Evolutionary conservation across 1,140 invertebrate species (phyloP).

Genomic region (Spodoptera litura): DNA sequence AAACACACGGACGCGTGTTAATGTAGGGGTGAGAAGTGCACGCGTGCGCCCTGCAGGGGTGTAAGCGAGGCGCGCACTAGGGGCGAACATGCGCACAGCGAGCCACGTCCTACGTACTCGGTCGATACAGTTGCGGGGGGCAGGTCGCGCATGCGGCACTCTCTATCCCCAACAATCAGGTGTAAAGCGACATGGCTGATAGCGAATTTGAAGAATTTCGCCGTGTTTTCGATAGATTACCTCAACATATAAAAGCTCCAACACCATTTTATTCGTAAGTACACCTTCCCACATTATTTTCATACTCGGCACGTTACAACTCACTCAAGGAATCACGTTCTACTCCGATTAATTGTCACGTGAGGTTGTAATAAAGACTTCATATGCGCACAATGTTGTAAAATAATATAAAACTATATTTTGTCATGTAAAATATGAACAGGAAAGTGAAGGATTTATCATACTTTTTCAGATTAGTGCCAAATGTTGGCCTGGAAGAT

Average conservation of each 20-base stretch:
- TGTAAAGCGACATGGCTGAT: conserved; percentile 92
- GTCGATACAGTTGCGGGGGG: conserved; percentile 67
- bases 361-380: conserved; percentile 29
- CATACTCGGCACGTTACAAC: neutral
- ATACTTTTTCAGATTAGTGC: conserved; percentile 88
- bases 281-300: conserved; percentile 43
- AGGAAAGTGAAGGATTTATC: neutral
- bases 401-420: neutral
- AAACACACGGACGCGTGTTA: conserved; percentile 47
- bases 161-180: conserved; percentile 68
- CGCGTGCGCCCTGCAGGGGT: conserved; percentile 52
- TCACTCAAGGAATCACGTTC: neutral
- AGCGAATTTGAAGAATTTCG: conserved; percentile 97
- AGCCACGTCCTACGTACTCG: conserved; percentile 44
- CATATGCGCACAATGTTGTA: neutral
- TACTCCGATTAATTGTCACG: conserved; percentile 48
- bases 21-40: conserved; percentile 53
- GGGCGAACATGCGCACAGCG: conserved; percentile 58
- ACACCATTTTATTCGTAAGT: conserved; percentile 91
- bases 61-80: conserved; percentile 57
- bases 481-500: conserved; percentile 92
- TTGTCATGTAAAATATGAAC: neutral
- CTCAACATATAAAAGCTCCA: conserved; percentile 92
- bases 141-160: conserved; percentile 70
- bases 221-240: conserved; percentile 93